Base-by-base conservation (phyloP, 2,113 vertebrate species). In the Leucoraja erinaceus region DNA sequence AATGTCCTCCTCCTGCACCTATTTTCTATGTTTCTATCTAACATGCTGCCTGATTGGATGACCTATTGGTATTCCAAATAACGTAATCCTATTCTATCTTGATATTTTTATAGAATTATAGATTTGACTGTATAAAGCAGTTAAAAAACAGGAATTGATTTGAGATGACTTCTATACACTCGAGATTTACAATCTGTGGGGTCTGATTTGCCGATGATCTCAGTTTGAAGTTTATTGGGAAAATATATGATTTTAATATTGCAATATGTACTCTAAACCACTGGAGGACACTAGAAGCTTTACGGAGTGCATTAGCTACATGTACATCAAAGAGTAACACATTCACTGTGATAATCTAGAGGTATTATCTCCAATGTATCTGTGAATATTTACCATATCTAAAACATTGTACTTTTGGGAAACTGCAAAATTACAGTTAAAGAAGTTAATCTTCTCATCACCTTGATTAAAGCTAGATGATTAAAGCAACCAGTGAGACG, bases 201-300 rank as follows among this genome's bases (percentile, higher is more conserved):
- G 31, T 88, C 59, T 63, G 28, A 81, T 81, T 81, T n/a, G 75
- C n/a, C 31, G 75, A 33, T 31, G 33, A 31, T 2, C 3, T 31
- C 12, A 31, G 10, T 86, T 86, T 63, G 61, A 86, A 61, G 25
- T 86, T 86, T 28, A n/a, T 1, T 61, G 59, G 83, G 59, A 63
- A 47, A 81, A 33, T 16, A 11, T 66, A 63, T 63, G 11, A 88
- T 31, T 88, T 66, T 88, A 20, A n/a, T 31, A 88, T 33, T 88
- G 83, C 83, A 31, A 14, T 88, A 33, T 88, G 12, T 16, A 31
- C 5, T 16, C 11, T 88, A 31, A 12, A 33, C 83, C 83, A 88
- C 83, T 31, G 9, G 83, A 88, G 83, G 83, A 33, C 56, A 88
- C 28, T 63, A 28, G 28, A 84, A 88, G 83, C 83, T 88, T 88